Base-by-base conservation (phyloP, 1,140 invertebrate genomes). In the Copidosoma floridanum region DNA sequence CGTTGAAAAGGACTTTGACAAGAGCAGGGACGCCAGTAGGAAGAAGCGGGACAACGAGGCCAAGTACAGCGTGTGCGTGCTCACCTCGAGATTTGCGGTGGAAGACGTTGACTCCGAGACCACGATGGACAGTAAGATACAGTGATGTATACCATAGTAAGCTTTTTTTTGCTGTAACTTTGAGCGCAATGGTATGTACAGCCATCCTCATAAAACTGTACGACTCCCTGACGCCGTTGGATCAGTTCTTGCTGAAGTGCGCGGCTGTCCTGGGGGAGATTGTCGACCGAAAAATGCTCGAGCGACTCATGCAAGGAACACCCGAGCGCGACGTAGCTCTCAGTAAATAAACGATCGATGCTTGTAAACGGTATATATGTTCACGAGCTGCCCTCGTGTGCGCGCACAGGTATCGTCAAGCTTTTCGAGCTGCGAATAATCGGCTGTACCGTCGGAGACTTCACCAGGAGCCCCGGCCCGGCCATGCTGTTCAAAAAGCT, bases 211-310 rank as follows among this genome's bases (percentile, higher is more conserved):
- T 86, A 65, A 84, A 82, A 67, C 79, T 82, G 0, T 86, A 84
- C 63, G 85, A 86, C 61, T 82, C 82, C 0, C 68, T 87, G 47
- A 82, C 78, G 3, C 79, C 84, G 0, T 81, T 84, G 44, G 85
- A 86, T 70, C 85, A 87, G 66, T 73, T 85, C 51, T 59, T 87
- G 3, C 64, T 87, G 2, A 87, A 87, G 71, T 84, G 82, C 58
- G 82, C 82, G 3, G 78, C 85, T 0, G 81, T 86, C 0, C 71
- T 87, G 3, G 86, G 86, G 1, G 82, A 83, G 37, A 80, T 79
- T 23, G 82, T 87, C 57, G 79, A 81, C 11, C 76, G 85, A 63
- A 71, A 73, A 32, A 85, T 86, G 80, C 65, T 87, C 11, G 68
- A 81, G 10, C 77, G 79, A 65, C 63, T 87, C 8, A 74, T 86